Percentiles rank a stretch among this genome's conserved stretches.
Conservation (phyloP, 2,888 invertebrate species). For the Tipula vernalis region DNA sequence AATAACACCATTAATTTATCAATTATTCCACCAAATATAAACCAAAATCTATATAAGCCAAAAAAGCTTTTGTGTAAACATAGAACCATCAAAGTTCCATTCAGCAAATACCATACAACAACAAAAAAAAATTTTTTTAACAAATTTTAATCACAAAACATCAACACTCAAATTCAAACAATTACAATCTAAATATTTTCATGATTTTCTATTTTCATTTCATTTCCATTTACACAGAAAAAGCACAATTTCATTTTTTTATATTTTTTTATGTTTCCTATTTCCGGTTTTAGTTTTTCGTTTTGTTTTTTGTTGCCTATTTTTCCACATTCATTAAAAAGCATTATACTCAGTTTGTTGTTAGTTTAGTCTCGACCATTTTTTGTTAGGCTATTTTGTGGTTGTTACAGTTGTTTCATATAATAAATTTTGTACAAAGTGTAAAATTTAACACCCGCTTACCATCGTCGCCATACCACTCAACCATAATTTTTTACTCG, state of each 20-base stretch:
- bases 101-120: neutral
- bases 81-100: neutral
- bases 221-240: neutral
- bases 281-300: neutral
- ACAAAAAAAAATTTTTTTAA: neutral
- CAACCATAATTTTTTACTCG: neutral
- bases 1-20: neutral
- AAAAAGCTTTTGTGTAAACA: neutral
- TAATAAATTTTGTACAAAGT: neutral
- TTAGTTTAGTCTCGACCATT: neutral
- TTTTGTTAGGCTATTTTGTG: neutral
- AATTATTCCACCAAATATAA: neutral
- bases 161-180: neutral
- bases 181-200: neutral
- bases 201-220: neutral
- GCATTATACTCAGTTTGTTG: neutral
- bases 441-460: neutral
- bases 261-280: neutral
- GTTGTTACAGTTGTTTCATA: neutral
- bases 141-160: neutral
- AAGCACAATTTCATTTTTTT: neutral
- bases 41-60: neutral
- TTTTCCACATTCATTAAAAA: neutral
- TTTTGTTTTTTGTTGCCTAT: neutral
- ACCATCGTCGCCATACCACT: neutral